Evolutionary conservation across 2,888 invertebrate species (phyloP), one percentile per base, ranked within the genome.

Genomic region (Coenonympha glycerion): DNA sequence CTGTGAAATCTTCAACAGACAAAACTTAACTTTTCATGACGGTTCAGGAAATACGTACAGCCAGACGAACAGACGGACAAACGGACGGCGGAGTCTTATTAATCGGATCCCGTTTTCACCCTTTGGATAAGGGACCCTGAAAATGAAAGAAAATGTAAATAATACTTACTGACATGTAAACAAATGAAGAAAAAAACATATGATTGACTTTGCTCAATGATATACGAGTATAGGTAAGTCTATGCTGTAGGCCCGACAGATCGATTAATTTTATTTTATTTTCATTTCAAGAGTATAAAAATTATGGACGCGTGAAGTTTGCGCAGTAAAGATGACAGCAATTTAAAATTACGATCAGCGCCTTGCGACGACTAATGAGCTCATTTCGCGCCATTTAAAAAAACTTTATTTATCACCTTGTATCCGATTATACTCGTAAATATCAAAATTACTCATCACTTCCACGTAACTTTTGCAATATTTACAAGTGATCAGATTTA

Each of bases 341-440:
- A 64, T 64, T 37, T 13, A 37, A n/a, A 81, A 70, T 83, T 78
- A 79, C 71, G 72, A 66, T 61, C 60, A 60, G 71, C 74, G 72
- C 69, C 37, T 63, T 62, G 57, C 54, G 51, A 60, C 68, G 73
- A 80, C 76, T 81, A 85, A 85, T 78, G 80, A 76, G 79, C 76
- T 74, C 71, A 76, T 81, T 83, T 80, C 71, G 75, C 76, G 68
- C 65, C 69, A 70, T 75, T 75, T 81, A 51, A 46, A 46, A n/a
- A 48, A 13, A 8, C 16, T 39, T 50, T 45, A 51, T 50, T 50
- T 16, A 40, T 39, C 37, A 33, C 21, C 26, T 33, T 22, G 47
- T 24, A 47, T 22, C 24, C 34, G 41, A 26, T 46, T n/a, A n/a
- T n/a, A n/a, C n/a, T n/a, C 26, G 9, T 37, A 55, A 55, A 52